Evolutionary conservation across 2,888 invertebrate genomes (phyloP).

Genomic region (Agonum fuliginosum): DNA sequence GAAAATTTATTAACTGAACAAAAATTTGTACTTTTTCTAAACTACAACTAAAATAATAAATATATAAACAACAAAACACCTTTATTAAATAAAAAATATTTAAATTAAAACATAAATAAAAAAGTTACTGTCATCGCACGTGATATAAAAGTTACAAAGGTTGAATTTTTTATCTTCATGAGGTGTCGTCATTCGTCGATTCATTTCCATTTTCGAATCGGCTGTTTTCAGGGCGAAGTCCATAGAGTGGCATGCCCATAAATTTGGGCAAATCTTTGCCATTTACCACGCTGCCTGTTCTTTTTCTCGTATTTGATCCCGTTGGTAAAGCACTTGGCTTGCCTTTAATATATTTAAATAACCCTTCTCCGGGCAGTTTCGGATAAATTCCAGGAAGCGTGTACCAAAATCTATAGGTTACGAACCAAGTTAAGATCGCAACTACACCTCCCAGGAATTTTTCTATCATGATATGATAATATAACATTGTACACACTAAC

Average conservation of each 20-base stretch:
- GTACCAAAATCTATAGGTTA: slow-evolving; percentile 90
- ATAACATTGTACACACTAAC: slow-evolving; percentile 93
- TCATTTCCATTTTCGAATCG: slow-evolving; percentile 70
- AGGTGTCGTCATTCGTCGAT: slow-evolving; percentile 68
- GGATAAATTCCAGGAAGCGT: slow-evolving; percentile 78
- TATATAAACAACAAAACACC: slow-evolving; percentile 42
- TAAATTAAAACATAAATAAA: slow-evolving; percentile 52
- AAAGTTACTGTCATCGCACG: slow-evolving; percentile 10
- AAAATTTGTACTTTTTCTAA: slow-evolving; percentile 26
- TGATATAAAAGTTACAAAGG: slow-evolving; percentile 7
- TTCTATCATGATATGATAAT: slow-evolving; percentile 97
- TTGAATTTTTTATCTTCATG: slow-evolving; percentile 42
- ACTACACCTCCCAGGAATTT: slow-evolving; percentile 92
- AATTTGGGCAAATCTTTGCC: slow-evolving; percentile 75
- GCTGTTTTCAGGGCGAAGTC: slow-evolving; percentile 65
- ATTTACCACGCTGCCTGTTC: slow-evolving; percentile 72
- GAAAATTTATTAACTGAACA: not conserved
- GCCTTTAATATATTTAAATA: slow-evolving; percentile 84
- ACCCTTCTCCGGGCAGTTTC: slow-evolving; percentile 84
- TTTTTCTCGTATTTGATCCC: slow-evolving; percentile 72
- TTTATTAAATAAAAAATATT: slow-evolving; percentile 47
- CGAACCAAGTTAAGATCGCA: slow-evolving; percentile 92
- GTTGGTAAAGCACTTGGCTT: slow-evolving; percentile 67
- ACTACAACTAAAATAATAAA: slow-evolving; percentile 59
- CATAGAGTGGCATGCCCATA: slow-evolving; percentile 87